Conservation (phyloP, 2,113 vertebrate species). For the Amphiprion percula region DNA sequence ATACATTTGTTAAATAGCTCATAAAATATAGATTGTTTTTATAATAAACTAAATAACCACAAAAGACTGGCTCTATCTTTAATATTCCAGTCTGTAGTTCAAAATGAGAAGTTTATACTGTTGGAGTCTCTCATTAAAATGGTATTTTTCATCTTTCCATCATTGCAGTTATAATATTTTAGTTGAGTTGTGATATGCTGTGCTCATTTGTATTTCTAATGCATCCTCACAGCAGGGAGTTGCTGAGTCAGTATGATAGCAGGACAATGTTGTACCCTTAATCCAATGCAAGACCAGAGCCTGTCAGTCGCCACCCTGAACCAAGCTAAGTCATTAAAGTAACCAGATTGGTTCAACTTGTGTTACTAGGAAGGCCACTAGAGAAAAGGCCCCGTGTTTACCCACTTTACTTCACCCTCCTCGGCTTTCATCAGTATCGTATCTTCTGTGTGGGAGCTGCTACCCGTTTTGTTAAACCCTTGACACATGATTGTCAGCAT, state of each 20-base stretch:
- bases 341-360: constrained; percentile 30
- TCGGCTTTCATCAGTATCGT: not conserved
- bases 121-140: constrained; percentile 39
- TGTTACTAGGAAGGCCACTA: constrained; percentile 16
- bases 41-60: constrained; percentile 55
- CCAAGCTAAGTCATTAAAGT: constrained; percentile 18
- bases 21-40: constrained; percentile 65
- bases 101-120: constrained; percentile 41
- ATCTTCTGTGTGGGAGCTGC: not conserved
- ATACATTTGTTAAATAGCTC: constrained; percentile 67
- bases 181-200: constrained; percentile 29
- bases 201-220: constrained; percentile 73
- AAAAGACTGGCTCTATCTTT: constrained; percentile 29
- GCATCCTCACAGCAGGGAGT: constrained; percentile 63
- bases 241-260: constrained; percentile 69
- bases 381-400: constrained; percentile 13
- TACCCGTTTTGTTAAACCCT: constrained; percentile 9
- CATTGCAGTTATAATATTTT: constrained; percentile 34
- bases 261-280: constrained; percentile 58
- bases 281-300: constrained; percentile 66
- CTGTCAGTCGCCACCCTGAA: constrained; percentile 26
- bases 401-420: not conserved
- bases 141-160: constrained; percentile 46
- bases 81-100: constrained; percentile 31
- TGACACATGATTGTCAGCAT: not conserved